Base-by-base conservation (phyloP, 2,888 invertebrate species). In the Mechanitis mazaeus region DNA sequence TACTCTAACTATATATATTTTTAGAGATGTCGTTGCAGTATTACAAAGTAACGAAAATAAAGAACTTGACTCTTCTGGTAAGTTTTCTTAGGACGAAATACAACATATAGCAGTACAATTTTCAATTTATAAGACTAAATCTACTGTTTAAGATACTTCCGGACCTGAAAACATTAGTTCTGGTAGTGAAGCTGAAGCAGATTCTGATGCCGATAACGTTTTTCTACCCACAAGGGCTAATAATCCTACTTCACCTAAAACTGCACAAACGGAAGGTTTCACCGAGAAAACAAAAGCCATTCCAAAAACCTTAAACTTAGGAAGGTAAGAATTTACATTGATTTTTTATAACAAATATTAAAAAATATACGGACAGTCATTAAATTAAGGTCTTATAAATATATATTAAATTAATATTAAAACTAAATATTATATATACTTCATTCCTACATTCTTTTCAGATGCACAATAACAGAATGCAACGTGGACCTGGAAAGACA, bases 401-500 rank as follows among this genome's bases (percentile, higher is more conserved):
- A 20, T 20, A 20, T 20, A 20, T 20, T 20, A 20, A 20, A 20
- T 20, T 20, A 47, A 47, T 47, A 4, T 28, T 28, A 20, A 47
- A 45, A 3, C 28, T 28, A n/a, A 3, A n/a, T 33, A 7, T 20
- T 4, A 12, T 31, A 12, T 0, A 31, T 46, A 54, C 42, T 7
- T 31, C n/a, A 11, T 28, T 47, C 9, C 3, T 42, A 42, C 42
- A 42, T 42, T 63, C 56, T 33, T 78, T 83, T 6, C 70, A 89
- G 91, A 69, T 90, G 90, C 72, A 89, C 84, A 1, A 76, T 88
- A 64, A 90, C 89, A 0, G 91, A 94, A 76, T 94, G 94, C 71
- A 95, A 96, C 70, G 94, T 95, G 11, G 96, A 96, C 76, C 92
- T 95, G 54, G 97, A 97, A 80, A 91, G 96, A 58, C 95, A 96